Base-by-base conservation (phyloP, 64 coral and sea anemone genomes). In the Montipora efflorescens region DNA sequence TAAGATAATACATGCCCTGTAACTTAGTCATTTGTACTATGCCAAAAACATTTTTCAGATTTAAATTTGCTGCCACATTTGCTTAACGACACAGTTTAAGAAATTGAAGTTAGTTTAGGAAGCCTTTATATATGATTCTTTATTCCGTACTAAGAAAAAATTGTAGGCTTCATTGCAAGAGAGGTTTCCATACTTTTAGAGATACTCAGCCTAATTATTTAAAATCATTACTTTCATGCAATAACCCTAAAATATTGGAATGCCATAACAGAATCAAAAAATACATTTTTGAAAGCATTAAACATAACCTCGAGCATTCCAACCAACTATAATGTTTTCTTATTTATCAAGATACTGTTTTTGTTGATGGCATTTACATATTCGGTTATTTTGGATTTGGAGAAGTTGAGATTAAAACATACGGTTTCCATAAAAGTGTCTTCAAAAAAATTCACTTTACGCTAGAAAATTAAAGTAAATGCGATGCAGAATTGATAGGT, bases 11-110 rank as follows among this genome's bases (percentile, higher is more conserved):
- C 11, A 57, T 57, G 11, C 7, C 11, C 53, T 57, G 6, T 57
- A 8, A 57, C 53, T 11, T 8, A 15, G 9, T 16, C 11, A 76
- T 76, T 25, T 36, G 4, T 46, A 25, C 25, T 58, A 67, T 23
- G 15, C 44, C 58, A 84, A 84, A 84, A 84, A 67, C 59, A 84
- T 58, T 67, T 7, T 18, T 55, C 14, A 66, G 81, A 67, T 67
- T 67, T 84, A 47, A 8, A 36, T 84, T 43, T 25, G 25, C 43
- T 13, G 47, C 43, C 44, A 84, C 43, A 84, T 36, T 0, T 36
- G 36, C 36, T 0, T 36, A 36, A 36, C 36, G 36, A 36, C 36
- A 36, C 36, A 36, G 36, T 36, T 36, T 36, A 36, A 36, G 36
- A 36, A 36, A 36, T 36, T 36, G 36, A 36, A 36, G 36, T 36